Base-by-base conservation (phyloP, 2,113 vertebrate genomes). In the Platysternon megacephalum region DNA sequence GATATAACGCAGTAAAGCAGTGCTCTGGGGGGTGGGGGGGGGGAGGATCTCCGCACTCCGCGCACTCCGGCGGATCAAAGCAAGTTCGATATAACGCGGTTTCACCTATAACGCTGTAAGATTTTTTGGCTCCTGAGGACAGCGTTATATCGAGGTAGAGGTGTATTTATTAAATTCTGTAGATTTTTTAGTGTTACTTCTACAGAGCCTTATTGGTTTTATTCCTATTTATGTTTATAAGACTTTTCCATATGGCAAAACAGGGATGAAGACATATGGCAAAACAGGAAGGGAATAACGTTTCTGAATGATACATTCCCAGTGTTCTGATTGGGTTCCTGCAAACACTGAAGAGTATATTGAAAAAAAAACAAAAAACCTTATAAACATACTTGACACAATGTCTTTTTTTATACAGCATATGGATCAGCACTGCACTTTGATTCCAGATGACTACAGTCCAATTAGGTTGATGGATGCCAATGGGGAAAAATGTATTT, bases 131-230 rank as follows among this genome's bases (percentile, higher is more conserved):
- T n/a, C n/a, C n/a, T n/a, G n/a, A n/a, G n/a, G n/a, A n/a, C n/a
- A n/a, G n/a, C n/a, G n/a, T n/a, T n/a, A n/a, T n/a, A n/a, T n/a
- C n/a, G n/a, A n/a, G n/a, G n/a, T n/a, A n/a, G n/a, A n/a, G n/a
- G n/a, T n/a, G n/a, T n/a, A 44, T 88, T 97, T 92, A 72, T 65
- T 91, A 93, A 93, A 90, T 94, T 97, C 90, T 81, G 65, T 56
- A 93, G 44, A 61, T 92, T 95, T 55, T 58, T 87, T 72, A 91
- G 86, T 74, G 32, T 22, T 2, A 92, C 89, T 95, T 97, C 83
- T 89, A 84, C 9, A 0, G 0, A 93, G 44, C 22, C 9, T 1
- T 11, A 90, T 55, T 52, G 21, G 90, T 82, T 91, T 56, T 8
- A 2, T 72, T 86, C 56, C 58, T 85, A 6, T 56, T 83, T 89